Evolutionary conservation across 2,113 vertebrate species (phyloP).

Genomic region (Neolamprologus brichardi): DNA sequence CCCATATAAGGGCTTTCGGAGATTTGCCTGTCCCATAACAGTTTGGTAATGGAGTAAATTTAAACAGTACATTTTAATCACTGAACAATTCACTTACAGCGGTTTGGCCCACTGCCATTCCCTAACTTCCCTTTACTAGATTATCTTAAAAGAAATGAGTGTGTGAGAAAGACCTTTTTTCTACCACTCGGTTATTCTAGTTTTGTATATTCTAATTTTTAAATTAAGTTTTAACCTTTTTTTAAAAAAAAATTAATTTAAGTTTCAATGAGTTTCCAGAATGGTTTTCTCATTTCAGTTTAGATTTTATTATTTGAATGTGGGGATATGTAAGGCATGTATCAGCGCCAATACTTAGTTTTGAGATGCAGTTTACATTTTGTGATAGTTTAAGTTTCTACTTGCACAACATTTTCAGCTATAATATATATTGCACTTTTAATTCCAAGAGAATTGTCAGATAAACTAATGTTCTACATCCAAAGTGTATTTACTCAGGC

Average conservation of each 20-base stretch:
- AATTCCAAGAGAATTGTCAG: background rate
- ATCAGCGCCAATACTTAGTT: background rate
- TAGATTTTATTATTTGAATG: background rate
- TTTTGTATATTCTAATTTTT: background rate
- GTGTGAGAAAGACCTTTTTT: background rate
- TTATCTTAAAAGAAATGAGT: background rate
- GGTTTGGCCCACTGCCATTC: background rate
- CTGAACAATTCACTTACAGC: background rate
- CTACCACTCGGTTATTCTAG: background rate
- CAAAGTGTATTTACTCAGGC: background rate
- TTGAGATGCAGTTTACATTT: background rate
- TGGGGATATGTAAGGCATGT: background rate
- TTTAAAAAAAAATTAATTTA: accelerated
- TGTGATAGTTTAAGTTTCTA: background rate
- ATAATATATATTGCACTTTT: background rate
- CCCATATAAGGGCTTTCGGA: background rate
- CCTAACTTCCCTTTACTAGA: background rate
- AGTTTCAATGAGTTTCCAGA: background rate
- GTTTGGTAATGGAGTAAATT: background rate
- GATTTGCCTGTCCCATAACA: background rate
- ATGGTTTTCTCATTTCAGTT: background rate
- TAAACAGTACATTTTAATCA: background rate
- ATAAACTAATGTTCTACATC: background rate
- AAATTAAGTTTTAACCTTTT: background rate
- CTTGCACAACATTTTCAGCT: background rate